Conservation (phyloP, 2,888 invertebrate genomes). For the Caenorhabditis zanzibari region DNA sequence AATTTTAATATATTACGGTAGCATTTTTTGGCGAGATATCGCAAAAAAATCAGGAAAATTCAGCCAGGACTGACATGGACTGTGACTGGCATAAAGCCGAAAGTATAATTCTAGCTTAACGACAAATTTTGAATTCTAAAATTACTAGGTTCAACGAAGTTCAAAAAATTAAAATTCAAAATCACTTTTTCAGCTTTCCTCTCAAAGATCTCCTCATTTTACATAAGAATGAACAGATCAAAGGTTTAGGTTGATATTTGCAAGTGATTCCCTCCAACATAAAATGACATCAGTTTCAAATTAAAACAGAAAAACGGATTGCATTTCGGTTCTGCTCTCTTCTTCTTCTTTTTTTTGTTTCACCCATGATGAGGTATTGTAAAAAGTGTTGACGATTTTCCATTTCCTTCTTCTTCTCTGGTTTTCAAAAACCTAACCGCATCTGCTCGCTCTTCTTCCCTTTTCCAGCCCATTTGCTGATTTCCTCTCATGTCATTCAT, state of each 20-base stretch:
- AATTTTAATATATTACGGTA: too few species aligned
- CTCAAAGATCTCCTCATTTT: too few species aligned
- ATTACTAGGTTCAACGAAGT: too few species aligned
- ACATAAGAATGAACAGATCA: too few species aligned
- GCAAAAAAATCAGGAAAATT: too few species aligned
- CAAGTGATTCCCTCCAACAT: neutral
- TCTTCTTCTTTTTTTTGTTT: conserved; percentile 2
- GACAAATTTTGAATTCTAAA: too few species aligned
- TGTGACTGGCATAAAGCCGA: too few species aligned
- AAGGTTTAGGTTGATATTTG: neutral
- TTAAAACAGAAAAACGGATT: conserved; percentile 18
- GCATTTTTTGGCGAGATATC: too few species aligned
- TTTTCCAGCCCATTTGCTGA: conserved; percentile 23
- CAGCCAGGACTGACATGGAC: too few species aligned
- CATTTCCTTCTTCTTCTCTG: neutral
- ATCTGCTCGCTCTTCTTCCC: neutral
- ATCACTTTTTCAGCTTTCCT: too few species aligned
- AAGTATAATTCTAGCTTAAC: too few species aligned
- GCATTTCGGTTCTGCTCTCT: conserved; percentile 12
- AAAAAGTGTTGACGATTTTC: conserved; percentile 1
- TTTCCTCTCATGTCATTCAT: conserved; percentile 20
- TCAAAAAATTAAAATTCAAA: too few species aligned
- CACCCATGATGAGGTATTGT: conserved; percentile 2
- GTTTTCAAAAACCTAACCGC: neutral
- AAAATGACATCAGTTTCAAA: conserved; percentile 45